phyloP scores from a whole-genome alignment of 2,888 invertebrate species.

The Steinernema carpocapsae region DNA sequence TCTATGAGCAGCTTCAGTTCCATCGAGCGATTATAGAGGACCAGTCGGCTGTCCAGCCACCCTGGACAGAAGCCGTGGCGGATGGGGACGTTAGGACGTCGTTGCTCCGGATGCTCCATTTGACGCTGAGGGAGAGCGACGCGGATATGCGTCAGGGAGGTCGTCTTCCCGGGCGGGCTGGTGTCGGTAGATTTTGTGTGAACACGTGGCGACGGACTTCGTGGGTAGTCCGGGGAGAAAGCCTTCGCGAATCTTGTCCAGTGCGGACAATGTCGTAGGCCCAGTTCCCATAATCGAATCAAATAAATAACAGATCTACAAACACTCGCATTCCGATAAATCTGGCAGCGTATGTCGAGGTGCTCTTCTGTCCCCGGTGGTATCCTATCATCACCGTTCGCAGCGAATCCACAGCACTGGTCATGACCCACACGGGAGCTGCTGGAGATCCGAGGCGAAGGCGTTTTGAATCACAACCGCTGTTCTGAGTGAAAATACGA shows the following conservation, averaged over 20 bases:
- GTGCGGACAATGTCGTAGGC: background rate
- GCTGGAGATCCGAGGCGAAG: background rate
- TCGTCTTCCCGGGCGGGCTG: conserved; percentile 1
- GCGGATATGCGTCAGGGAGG: background rate
- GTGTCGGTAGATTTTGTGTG: background rate
- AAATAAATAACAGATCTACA: background rate
- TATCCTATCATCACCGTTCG: conserved; percentile 9
- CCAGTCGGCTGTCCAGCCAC: conserved; percentile 42
- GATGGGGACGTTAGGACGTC: background rate
- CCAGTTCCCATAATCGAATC: no score
- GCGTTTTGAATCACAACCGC: no score
- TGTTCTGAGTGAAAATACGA: no score
- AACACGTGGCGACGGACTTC: conserved; percentile 9
- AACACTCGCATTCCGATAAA: background rate
- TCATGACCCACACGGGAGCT: background rate
- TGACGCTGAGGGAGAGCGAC: background rate
- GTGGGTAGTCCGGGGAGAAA: background rate
- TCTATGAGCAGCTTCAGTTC: conserved; percentile 39
- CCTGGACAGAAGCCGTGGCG: conserved; percentile 38
- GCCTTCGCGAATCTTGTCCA: conserved; percentile 3
- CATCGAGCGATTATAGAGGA: conserved; percentile 38
- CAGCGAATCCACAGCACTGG: background rate
- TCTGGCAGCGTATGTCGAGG: background rate
- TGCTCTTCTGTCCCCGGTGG: background rate
- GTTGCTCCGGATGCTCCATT: background rate